phyloP scores from a whole-genome alignment of 1,140 invertebrate species.

The Druon quercuslanigerum region DNA sequence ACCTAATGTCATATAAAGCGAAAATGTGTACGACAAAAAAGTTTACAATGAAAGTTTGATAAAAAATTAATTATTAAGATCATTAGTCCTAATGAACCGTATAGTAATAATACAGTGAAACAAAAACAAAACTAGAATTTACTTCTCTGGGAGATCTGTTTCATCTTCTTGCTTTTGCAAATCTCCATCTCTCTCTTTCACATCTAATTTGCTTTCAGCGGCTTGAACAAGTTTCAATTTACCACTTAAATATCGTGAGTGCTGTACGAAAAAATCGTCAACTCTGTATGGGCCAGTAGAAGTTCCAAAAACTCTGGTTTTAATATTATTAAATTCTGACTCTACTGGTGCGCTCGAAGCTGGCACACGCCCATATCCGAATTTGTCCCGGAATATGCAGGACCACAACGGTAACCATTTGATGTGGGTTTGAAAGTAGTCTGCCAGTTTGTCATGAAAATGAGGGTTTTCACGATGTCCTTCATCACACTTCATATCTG shows the following conservation, averaged over 20 bases:
- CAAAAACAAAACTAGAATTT: too few species aligned
- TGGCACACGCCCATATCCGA: conserved; percentile 37
- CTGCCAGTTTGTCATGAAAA: background rate
- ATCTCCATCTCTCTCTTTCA: background rate
- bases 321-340: conserved; percentile 39
- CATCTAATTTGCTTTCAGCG: background rate
- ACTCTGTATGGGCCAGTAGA: conserved; percentile 9
- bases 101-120: too few species aligned
- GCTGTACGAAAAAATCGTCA: conserved; percentile 31
- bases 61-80: too few species aligned
- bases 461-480: too few species aligned
- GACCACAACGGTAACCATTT: conserved; percentile 38
- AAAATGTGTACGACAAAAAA: too few species aligned
- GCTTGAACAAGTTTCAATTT: conserved; percentile 31
- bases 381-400: conserved; percentile 31
- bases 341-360: conserved; percentile 41
- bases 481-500: too few species aligned
- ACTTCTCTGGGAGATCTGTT: too few species aligned
- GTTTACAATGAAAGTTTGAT: too few species aligned
- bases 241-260: conserved; percentile 32
- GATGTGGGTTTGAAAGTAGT: conserved; percentile 4
- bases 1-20: too few species aligned
- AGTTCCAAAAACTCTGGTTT: conserved; percentile 32
- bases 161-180: too few species aligned
- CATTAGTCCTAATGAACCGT: too few species aligned